A percentile compares a stretch with the other conserved stretches of the same genome.
Conservation (phyloP, 2,113 vertebrate genomes). For the Ifrita kowaldi region DNA sequence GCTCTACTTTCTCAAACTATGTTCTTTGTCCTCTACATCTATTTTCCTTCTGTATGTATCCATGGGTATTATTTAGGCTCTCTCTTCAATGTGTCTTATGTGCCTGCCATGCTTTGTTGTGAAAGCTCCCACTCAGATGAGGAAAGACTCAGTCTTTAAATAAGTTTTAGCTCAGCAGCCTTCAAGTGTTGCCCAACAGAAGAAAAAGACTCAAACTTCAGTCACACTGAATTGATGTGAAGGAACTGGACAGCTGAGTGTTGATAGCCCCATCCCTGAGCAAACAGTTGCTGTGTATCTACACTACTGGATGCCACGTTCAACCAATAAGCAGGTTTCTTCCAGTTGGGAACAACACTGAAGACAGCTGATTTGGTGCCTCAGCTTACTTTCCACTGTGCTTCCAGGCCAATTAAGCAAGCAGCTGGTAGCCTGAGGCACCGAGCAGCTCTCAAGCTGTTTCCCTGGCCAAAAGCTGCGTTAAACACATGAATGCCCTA, state of each 20-base stretch:
- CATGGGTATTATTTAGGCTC: neutral
- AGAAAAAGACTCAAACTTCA: neutral
- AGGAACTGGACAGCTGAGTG: neutral
- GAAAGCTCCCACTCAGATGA: neutral
- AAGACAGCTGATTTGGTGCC: neutral
- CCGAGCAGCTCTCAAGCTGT: neutral
- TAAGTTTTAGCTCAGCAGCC: neutral
- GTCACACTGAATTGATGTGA: neutral
- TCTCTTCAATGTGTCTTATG: neutral
- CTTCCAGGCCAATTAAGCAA: neutral
- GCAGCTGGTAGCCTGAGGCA: conserved; percentile 21
- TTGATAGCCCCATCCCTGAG: neutral
- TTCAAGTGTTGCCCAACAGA: neutral
- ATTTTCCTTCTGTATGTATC: neutral
- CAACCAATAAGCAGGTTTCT: neutral
- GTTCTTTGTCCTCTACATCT: neutral
- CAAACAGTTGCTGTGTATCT: neutral
- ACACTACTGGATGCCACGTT: neutral
- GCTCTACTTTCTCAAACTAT: neutral
- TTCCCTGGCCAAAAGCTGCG: neutral
- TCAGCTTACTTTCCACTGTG: neutral
- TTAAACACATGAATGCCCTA: neutral
- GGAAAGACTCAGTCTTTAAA: neutral
- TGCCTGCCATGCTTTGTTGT: neutral
- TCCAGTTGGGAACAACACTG: neutral